Evolutionary conservation across 2,113 vertebrate genomes (phyloP), one percentile per base, ranked within the genome.

Genomic region (Trochalopteron elliotii): DNA sequence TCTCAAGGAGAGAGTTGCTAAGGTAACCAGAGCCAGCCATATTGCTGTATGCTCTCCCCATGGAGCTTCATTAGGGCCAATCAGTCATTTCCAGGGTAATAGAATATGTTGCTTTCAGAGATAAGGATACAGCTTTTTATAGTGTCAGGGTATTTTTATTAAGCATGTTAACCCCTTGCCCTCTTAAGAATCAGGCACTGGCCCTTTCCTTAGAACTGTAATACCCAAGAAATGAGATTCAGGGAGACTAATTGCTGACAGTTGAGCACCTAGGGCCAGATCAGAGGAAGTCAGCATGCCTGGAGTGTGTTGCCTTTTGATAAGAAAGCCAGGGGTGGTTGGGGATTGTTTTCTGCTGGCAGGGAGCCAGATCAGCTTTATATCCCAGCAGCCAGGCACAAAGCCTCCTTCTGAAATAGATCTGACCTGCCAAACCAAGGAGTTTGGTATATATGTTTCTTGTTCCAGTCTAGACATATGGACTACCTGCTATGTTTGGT

Each of bases 1-100:
- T 98, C 97, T 97, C 97, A 95, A 88, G 89, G 95, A 97, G 94
- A 93, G 84, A 72, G 97, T 98, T 98, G 97, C 97, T 97, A 98
- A 92, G 98, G 98, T 96, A 98, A 98, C 98, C 74, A 71, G 83
- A 94, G 74, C 93, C 96, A 96, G 72, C 94, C 97, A 94, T 96
- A 80, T 93, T 96, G 94, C 95, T 79, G 39, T 65, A 23, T 67
- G 44, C 44, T 95, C 71, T 96, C 97, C 96, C 97, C 63, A 72
- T 76, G 96, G 96, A 97, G 96, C 79, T 91, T 96, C 85, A 92
- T 96, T 95, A 97, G 83, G 96, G 90, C 90, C 86, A 96, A 97
- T 97, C 97, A 97, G 95, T 98, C 96, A 97, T 87, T 95, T 67
- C 88, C 93, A 96, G 95, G 93, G 64, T 95, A 74, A 97, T 93